Conservation (phyloP, 2,888 invertebrate genomes). For the Stramonita haemastoma region DNA sequence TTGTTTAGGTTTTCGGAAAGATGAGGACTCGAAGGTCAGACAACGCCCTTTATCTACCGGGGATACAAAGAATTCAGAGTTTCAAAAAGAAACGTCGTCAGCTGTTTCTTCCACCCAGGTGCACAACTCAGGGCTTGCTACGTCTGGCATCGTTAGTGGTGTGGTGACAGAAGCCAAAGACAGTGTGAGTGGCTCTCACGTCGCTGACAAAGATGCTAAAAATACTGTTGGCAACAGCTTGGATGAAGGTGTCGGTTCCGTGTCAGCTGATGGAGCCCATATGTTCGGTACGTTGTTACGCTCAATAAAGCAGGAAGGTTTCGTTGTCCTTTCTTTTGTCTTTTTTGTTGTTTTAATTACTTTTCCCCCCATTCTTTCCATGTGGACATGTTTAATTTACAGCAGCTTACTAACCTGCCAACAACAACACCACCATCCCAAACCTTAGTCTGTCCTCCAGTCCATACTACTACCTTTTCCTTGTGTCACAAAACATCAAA, state of each 20-base stretch:
- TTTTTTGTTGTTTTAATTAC: not conserved
- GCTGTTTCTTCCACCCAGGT: not conserved
- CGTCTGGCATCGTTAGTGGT: not conserved
- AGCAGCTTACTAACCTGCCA: too few relatives aligned
- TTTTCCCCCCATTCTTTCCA: not conserved
- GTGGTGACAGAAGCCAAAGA: not conserved
- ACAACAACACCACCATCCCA: too few relatives aligned
- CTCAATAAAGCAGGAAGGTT: not conserved
- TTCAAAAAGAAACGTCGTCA: not conserved
- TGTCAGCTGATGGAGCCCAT: too few relatives aligned
- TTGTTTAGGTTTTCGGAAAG: not conserved
- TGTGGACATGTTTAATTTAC: too few relatives aligned
- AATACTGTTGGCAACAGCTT: not conserved
- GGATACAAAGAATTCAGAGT: not conserved
- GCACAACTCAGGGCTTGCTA: not conserved
- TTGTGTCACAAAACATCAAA: too few relatives aligned
- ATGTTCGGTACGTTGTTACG: too few relatives aligned
- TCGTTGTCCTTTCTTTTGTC: not conserved
- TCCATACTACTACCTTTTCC: too few relatives aligned
- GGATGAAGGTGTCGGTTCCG: not conserved
- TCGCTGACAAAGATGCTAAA: too few relatives aligned
- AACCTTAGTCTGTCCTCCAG: too few relatives aligned
- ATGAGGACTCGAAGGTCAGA: conserved; percentile 15
- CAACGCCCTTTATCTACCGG: not conserved
- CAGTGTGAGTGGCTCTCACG: not conserved